A percentile compares a stretch with the other conserved stretches of the same genome.
Evolutionary conservation across 2,113 vertebrate species (phyloP).

Genomic region (Gobius niger): DNA sequence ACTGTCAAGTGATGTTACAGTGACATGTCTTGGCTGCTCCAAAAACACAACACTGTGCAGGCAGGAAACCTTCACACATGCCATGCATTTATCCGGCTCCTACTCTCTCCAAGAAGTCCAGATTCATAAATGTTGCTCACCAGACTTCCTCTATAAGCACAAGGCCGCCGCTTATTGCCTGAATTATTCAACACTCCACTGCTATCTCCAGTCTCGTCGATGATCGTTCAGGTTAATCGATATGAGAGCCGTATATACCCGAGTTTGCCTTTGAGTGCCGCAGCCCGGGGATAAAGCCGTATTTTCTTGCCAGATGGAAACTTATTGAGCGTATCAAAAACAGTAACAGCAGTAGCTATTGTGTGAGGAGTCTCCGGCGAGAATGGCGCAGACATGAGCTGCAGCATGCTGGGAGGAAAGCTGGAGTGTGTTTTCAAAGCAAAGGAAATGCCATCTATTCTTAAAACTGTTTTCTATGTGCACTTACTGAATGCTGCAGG

Average conservation of each 20-base stretch:
- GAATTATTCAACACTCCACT: slow-evolving; percentile 41
- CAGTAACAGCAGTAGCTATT: background rate
- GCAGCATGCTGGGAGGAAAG: slow-evolving; percentile 1
- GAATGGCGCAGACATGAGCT: slow-evolving; percentile 8
- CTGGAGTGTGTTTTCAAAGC: slow-evolving; percentile 4
- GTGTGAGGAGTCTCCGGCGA: background rate
- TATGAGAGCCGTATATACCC: slow-evolving; percentile 11
- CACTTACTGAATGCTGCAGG: background rate
- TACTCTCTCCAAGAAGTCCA: slow-evolving; percentile 15
- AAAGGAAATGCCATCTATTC: slow-evolving; percentile 13
- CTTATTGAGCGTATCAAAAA: background rate
- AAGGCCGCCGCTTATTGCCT: slow-evolving; percentile 28
- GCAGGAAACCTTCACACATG: slow-evolving; percentile 13
- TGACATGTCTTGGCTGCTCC: background rate
- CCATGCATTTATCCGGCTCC: slow-evolving; percentile 39
- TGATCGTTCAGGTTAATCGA: slow-evolving; percentile 35
- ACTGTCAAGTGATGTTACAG: background rate
- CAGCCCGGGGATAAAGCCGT: slow-evolving; percentile 8
- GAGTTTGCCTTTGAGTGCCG: slow-evolving; percentile 4
- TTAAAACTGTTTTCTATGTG: slow-evolving; percentile 6
- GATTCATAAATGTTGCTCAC: slow-evolving; percentile 49
- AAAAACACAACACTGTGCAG: background rate
- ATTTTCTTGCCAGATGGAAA: slow-evolving; percentile 12
- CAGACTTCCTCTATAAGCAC: slow-evolving; percentile 24
- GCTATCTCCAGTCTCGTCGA: slow-evolving; percentile 28